These are phyloP conservation scores for Drosophila funebris DNA, from an alignment of 1,140 invertebrate species.

Conservation along the genomic window DNA sequence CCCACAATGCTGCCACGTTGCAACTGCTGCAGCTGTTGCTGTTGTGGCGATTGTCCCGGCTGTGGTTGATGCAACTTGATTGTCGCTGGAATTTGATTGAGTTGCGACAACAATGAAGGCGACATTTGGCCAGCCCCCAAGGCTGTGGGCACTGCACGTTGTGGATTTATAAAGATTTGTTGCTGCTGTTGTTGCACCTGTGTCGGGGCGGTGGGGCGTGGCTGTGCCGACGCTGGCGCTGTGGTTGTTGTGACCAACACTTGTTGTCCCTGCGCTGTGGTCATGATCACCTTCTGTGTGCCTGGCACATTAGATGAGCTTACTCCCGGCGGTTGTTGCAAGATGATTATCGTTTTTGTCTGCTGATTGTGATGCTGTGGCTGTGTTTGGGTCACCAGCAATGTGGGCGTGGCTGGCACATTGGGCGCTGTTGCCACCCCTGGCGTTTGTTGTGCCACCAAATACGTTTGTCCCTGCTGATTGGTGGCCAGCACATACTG, in stretches of 20 bases:
- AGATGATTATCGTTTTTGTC: slow-evolving; percentile 89
- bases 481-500: slow-evolving; percentile 81
- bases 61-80: slow-evolving; percentile 77
- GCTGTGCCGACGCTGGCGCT: slow-evolving; percentile 40
- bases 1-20: slow-evolving; percentile 43
- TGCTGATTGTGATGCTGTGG: slow-evolving; percentile 80
- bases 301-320: slow-evolving; percentile 45
- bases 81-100: slow-evolving; percentile 80
- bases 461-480: slow-evolving; percentile 85
- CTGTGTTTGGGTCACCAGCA: slow-evolving; percentile 84
- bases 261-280: slow-evolving; percentile 88
- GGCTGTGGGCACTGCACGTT: slow-evolving; percentile 48
- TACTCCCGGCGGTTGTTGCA: slow-evolving; percentile 86
- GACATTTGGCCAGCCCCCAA: slow-evolving; percentile 75
- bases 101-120: slow-evolving; percentile 69
- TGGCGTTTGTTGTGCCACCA: slow-evolving; percentile 85
- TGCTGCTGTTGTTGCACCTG: slow-evolving; percentile 49
- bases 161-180: slow-evolving; percentile 76
- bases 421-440: slow-evolving; percentile 65
- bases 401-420: slow-evolving; percentile 49
- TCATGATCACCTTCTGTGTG: slow-evolving; percentile 86
- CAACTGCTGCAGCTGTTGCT: slow-evolving; percentile 30
- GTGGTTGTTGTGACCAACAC: slow-evolving; percentile 86
- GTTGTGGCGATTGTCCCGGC: slow-evolving; percentile 19
- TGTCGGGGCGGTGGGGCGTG: slow-evolving; percentile 22